phyloP scores from a whole-genome alignment of 1,140 invertebrate species.

The Reticulitermes speratus region DNA sequence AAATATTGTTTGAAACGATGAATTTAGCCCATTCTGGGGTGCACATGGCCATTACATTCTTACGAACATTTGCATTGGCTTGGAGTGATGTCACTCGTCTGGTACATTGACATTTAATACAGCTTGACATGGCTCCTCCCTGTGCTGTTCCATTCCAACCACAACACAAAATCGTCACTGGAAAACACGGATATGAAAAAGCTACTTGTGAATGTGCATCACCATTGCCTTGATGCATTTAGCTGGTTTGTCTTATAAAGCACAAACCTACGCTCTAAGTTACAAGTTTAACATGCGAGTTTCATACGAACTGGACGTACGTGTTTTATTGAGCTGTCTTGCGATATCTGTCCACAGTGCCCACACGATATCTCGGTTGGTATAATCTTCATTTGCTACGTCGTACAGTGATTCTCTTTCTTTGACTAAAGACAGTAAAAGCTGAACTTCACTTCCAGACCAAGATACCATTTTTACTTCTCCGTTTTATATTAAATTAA shows the following conservation, averaged over 20 bases:
- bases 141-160: too few relatives aligned
- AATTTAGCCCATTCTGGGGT: too few relatives aligned
- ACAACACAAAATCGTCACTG: too few relatives aligned
- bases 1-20: too few relatives aligned
- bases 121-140: too few relatives aligned
- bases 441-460: background rate
- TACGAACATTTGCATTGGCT: too few relatives aligned
- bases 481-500: background rate
- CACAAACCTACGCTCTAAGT: background rate
- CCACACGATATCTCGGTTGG: background rate
- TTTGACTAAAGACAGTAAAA: background rate
- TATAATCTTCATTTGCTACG: slow-evolving; percentile 3
- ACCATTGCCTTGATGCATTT: background rate
- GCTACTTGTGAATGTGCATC: too few relatives aligned
- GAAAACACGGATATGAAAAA: too few relatives aligned
- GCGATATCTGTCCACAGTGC: background rate
- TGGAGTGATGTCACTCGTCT: too few relatives aligned
- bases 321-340: slow-evolving; percentile 8
- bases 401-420: background rate
- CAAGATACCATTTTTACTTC: background rate
- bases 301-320: background rate
- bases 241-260: background rate
- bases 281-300: background rate
- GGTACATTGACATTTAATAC: too few relatives aligned
- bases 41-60: too few relatives aligned